Evolutionary conservation across 2,113 vertebrate genomes (phyloP), one percentile per base, ranked within the genome.

Genomic region (Brachypodius melanocephalos): DNA sequence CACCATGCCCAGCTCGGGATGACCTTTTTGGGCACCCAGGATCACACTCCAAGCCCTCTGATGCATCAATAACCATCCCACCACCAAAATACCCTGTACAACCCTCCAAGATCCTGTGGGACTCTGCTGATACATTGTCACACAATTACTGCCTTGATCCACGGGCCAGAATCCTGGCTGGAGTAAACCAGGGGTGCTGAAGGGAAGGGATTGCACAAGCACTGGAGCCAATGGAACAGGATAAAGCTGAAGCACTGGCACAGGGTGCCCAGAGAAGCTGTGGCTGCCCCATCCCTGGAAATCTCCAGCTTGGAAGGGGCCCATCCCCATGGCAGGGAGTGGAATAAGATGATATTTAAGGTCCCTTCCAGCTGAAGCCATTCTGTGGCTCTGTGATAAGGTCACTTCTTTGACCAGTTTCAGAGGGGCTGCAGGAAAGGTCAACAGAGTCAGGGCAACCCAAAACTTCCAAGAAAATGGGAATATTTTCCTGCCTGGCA

Each of bases 191-290:
- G 42, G 1, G 5, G 6, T 81, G 49, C 55, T 48, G 59, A 61
- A 89, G 62, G 42, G 26, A 82, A 57, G 12, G 52, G 46, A 14
- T 45, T 61, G 25, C 52, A 36, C 28, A 17, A 46, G 25, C 3
- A 2, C 52, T 0, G 0, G 32, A 21, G 52, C 9, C 26, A 20
- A 24, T 2, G 17, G 28, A 38, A 6, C 1, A 3, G 52, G 20
- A 31, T 21, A 3, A 51, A 51, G 7, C 0, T 14, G 62, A 28
- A 38, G 34, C 2, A 0, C 62, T 71, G 76, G 36, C 52, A 59
- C 45, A 40, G 52, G 28, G 2, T 52, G 38, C 13, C 38, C 68
- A 52, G 61, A 40, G 69, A 46, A 67, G 45, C n/a, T 25, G n/a
- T 46, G 46, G n/a, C n/a, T 81, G 45, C 38, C 16, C 38, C 77